A percentile compares a stretch with the other conserved stretches of the same genome.
These are phyloP conservation scores for Ochotona princeps DNA, from an alignment of 2,113 vertebrate genomes.

Conservation along the genomic window DNA sequence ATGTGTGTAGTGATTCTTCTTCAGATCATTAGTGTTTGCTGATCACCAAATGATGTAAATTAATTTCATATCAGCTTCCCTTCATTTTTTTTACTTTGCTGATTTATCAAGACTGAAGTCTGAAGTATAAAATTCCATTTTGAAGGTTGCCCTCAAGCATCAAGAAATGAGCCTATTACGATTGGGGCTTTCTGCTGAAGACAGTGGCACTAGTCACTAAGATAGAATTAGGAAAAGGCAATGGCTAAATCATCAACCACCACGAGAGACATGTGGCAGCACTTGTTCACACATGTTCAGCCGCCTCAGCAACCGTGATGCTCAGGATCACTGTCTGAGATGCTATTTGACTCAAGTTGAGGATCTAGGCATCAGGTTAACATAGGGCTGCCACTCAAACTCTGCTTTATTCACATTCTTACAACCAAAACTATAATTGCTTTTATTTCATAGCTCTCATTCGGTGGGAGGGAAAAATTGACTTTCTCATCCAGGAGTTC, in stretches of 20 bases:
- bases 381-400: not conserved
- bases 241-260: not conserved
- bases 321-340: not conserved
- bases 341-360: not conserved
- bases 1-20: not conserved
- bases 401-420: not conserved
- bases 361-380: not conserved
- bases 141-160: constrained; percentile 16
- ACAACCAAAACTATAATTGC: not conserved
- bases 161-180: not conserved
- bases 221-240: not conserved
- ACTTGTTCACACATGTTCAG: not conserved
- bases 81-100: not conserved
- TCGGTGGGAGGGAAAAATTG: not conserved
- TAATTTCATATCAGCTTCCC: not conserved
- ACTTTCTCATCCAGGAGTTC: not conserved
- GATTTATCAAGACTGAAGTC: not conserved
- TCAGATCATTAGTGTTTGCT: not conserved
- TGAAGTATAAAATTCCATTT: constrained; percentile 44
- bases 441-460: not conserved
- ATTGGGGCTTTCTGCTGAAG: not conserved
- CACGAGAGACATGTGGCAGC: not conserved
- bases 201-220: not conserved
- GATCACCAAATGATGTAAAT: not conserved
- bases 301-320: not conserved